Conservation (phyloP, 2,888 invertebrate species). For the Rugalucina vietnamica region DNA sequence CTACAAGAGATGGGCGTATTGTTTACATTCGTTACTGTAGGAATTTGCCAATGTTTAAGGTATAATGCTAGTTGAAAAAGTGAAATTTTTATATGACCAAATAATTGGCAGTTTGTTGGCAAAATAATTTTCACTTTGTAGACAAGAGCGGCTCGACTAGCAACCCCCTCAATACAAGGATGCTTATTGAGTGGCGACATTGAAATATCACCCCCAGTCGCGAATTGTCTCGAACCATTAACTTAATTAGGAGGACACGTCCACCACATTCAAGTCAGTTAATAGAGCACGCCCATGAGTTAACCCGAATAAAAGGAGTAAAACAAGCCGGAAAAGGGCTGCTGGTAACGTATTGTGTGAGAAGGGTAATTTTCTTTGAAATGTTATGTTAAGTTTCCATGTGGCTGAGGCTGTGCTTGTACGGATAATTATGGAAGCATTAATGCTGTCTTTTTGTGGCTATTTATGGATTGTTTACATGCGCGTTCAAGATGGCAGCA, state of each 20-base stretch:
- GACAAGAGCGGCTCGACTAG: slow-evolving; percentile 4
- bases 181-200: slow-evolving; percentile 58
- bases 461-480: background rate
- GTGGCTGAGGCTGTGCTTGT: background rate
- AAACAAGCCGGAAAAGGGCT: background rate
- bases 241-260: slow-evolving; percentile 39
- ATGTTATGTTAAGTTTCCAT: slow-evolving; percentile 5
- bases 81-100: slow-evolving; percentile 42
- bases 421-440: background rate
- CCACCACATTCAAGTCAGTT: slow-evolving; percentile 22
- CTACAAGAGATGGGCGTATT: background rate
- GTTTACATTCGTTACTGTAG: background rate
- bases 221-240: slow-evolving; percentile 56
- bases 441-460: background rate
- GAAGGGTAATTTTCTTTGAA: background rate
- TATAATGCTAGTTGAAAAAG: slow-evolving; percentile 20
- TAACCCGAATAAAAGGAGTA: slow-evolving; percentile 23
- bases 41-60: background rate
- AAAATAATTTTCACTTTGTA: slow-evolving; percentile 50
- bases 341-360: background rate
- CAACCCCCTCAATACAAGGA: slow-evolving; percentile 39
- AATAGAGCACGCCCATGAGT: slow-evolving; percentile 42
- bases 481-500: background rate
- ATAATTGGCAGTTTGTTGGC: slow-evolving; percentile 56
- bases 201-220: slow-evolving; percentile 57